phyloP scores from a whole-genome alignment of 2,888 invertebrate genomes.

The Pyralis farinalis region DNA sequence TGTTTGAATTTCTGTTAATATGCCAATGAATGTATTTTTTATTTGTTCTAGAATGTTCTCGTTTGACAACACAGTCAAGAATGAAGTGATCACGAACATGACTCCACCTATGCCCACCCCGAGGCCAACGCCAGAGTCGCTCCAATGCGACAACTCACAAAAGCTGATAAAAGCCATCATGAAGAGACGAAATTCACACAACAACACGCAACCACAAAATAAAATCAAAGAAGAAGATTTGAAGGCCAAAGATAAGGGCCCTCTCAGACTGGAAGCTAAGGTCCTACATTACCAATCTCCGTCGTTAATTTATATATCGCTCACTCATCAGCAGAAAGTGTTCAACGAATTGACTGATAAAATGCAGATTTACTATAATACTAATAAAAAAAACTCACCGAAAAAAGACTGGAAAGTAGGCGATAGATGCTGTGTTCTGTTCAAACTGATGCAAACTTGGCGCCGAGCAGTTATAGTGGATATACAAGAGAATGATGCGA shows the following conservation, averaged over 20 bases:
- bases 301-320: slow-evolving; percentile 81
- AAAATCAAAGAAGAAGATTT: slow-evolving; percentile 30
- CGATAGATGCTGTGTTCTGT: slow-evolving; percentile 67
- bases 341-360: slow-evolving; percentile 69
- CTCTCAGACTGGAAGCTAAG: slow-evolving; percentile 69
- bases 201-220: too few relatives aligned
- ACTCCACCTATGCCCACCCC: slow-evolving; percentile 30
- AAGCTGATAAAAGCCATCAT: slow-evolving; percentile 16
- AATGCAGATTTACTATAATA: slow-evolving; percentile 76
- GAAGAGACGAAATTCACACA: neutral
- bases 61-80: slow-evolving; percentile 41
- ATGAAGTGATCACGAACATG: slow-evolving; percentile 44
- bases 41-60: slow-evolving; percentile 43
- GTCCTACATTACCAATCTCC: slow-evolving; percentile 77
- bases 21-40: too few relatives aligned
- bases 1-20: too few relatives aligned
- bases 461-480: slow-evolving; percentile 80
- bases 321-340: slow-evolving; percentile 64
- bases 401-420: slow-evolving; percentile 71
- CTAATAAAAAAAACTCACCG: slow-evolving; percentile 31
- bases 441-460: slow-evolving; percentile 79
- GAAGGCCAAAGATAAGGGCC: slow-evolving; percentile 67
- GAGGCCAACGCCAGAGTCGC: slow-evolving; percentile 21
- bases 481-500: slow-evolving; percentile 49
- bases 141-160: slow-evolving; percentile 30